These are phyloP conservation scores for Phortica okadai DNA, from an alignment of 2,888 invertebrate genomes.

Conservation along the genomic window DNA sequence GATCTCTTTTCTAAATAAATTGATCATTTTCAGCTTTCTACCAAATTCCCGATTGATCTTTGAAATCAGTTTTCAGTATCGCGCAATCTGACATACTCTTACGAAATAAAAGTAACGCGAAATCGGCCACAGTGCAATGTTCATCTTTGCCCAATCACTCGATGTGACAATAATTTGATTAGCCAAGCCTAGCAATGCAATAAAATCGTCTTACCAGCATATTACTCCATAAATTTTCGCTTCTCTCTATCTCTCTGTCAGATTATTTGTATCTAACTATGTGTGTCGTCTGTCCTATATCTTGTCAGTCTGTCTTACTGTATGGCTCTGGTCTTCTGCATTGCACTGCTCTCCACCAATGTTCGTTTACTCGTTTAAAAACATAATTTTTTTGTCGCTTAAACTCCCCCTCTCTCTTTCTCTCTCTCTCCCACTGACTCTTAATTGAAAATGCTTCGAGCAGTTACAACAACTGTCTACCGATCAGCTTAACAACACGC, in stretches of 20 bases:
- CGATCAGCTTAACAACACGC: constrained; percentile 70
- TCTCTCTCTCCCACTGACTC: constrained; percentile 37
- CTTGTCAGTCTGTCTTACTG: constrained; percentile 27
- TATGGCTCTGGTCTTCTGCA: neutral
- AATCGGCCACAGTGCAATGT: too few species aligned
- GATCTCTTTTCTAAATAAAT: too few species aligned
- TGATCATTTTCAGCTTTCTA: too few species aligned
- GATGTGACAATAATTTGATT: too few species aligned
- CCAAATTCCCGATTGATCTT: too few species aligned
- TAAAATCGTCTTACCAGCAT: too few species aligned
- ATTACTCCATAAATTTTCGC: too few species aligned
- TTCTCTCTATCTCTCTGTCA: too few species aligned
- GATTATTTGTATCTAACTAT: constrained; percentile 31
- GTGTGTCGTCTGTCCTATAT: constrained; percentile 29
- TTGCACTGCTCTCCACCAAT: too few species aligned
- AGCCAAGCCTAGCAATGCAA: too few species aligned
- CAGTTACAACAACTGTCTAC: constrained; percentile 36
- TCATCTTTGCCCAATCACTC: too few species aligned
- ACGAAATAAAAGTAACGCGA: too few species aligned
- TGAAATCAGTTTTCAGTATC: neutral
- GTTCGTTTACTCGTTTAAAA: neutral
- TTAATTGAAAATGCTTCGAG: constrained; percentile 46
- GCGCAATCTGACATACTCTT: constrained; percentile 43
- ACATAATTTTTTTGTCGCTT: constrained; percentile 5
- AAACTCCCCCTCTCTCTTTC: neutral